Base-by-base conservation (phyloP, 2,113 vertebrate genomes). In the Hemibagrus wyckioides region DNA sequence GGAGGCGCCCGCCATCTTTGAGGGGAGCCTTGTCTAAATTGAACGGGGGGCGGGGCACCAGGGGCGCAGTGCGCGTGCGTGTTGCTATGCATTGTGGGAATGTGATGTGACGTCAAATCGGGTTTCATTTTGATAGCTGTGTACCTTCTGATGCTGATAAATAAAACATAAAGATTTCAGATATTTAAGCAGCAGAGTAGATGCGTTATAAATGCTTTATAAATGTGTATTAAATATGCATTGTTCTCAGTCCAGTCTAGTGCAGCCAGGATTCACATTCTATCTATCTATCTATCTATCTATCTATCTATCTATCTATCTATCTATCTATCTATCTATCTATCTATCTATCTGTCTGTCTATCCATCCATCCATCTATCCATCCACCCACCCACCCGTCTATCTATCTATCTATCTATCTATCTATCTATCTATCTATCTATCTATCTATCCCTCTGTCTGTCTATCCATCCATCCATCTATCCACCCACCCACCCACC, bases 1-100 rank as follows among this genome's bases (percentile, higher is more conserved):
- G 92, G 96, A 95, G 92, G 95, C 90, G 90, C 95, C 96, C 96
- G 96, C 96, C 96, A 97, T 97, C 94, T 96, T 95, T 95, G 95
- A 94, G 94, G 92, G 92, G 92, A 95, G 93, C 89, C 93, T 94
- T 93, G 93, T 94, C 92, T 94, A 94, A 95, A 94, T 94, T 91
- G 94, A 92, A 90, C 94, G 85, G 86, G 59, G 76, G 86, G 77
- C 57, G 90, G 94, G n/a, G 91, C 87, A 94, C 95, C 57, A 30
- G 81, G 25, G 82, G 52, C 44, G 59, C 88, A 94, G 21, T 91
- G 91, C 96, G 95, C 96, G 91, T 84, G 94, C 96, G 96, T 96
- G 94, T 95, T 96, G 94, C 95, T 92, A 91, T 91, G 96, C 94
- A 96, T 94, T 92, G 92, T 95, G 96, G 96, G 95, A 96, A 94